Conservation (phyloP, 2,797 vertebrate genomes). For the Gymnopithys bicolor region DNA sequence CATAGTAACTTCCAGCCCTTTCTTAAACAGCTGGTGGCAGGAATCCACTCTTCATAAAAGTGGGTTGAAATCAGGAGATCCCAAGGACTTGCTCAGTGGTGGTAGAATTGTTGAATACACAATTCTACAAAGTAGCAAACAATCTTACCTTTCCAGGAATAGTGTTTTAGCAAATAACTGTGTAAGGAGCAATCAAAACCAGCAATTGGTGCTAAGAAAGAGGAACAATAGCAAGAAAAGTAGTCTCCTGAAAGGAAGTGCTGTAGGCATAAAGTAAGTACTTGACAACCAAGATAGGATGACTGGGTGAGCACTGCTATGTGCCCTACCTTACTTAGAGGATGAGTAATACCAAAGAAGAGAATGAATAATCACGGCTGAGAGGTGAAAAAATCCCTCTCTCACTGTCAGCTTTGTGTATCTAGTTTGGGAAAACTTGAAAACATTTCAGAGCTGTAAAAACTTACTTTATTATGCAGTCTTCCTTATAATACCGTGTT, state of each 20-base stretch:
- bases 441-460: not conserved
- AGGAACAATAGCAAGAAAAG: not conserved
- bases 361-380: not conserved
- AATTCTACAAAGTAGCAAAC: not conserved
- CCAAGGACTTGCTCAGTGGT: not conserved
- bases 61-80: not conserved
- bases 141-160: not conserved
- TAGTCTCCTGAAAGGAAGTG: not conserved
- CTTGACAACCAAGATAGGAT: not conserved
- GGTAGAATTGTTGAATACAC: not conserved
- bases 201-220: not conserved
- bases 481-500: not conserved
- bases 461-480: not conserved
- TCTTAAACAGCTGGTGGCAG: conserved; percentile 25
- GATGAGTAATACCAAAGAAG: not conserved
- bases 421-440: not conserved
- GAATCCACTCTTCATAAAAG: not conserved
- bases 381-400: not conserved
- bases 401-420: not conserved
- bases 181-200: not conserved
- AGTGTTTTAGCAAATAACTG: not conserved
- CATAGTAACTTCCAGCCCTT: conserved; percentile 20
- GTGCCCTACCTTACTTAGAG: not conserved
- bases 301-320: not conserved
- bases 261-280: not conserved